Evolutionary conservation across 1,140 invertebrate genomes (phyloP), one percentile per base, ranked within the genome.

Genomic region (Lordiphosa collinella): DNA sequence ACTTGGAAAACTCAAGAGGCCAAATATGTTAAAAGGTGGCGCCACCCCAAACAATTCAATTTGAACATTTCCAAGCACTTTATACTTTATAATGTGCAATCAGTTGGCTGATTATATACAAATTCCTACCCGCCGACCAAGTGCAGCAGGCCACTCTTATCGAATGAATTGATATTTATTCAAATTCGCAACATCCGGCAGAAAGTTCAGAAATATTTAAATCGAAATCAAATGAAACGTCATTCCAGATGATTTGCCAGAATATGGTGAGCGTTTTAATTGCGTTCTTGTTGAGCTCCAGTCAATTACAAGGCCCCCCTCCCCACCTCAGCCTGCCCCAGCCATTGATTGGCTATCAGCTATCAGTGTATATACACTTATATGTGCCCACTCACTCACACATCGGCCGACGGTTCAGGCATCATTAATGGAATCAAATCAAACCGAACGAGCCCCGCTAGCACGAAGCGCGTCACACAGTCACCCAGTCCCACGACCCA

Each of bases 401-500:
- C 49, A 43, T 29, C 29, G 38, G 13, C 34, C 35, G 35, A n/a
- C 51, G 53, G 29, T 47, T 40, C 53, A 51, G 11, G 46, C 47
- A 41, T 51, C 36, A 38, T 61, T 73, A 79, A 74, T 79, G 76
- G 65, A 70, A 82, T 82, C 76, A 82, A 75, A 66, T 82, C 66
- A 62, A 43, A 49, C 48, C 55, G 40, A 65, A 56, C 51, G 59
- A 68, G 57, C 53, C 54, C 63, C 75, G 32, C 64, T n/a, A n/a
- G 40, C 66, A 52, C 40, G 53, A 61, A 72, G 62, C 67, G 58
- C 59, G 48, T 62, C 65, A 59, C 36, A 56, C 18, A 72, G 48
- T 62, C 65, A 59, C 36, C 48, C 18, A 72, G 63, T 78, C 73
- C 68, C 73, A 79, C 73, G 73, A 79, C 73, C 58, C 51, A 31